These are phyloP conservation scores for Globodera rostochiensis DNA, from an alignment of 1,140 invertebrate genomes.

Conservation along the genomic window DNA sequence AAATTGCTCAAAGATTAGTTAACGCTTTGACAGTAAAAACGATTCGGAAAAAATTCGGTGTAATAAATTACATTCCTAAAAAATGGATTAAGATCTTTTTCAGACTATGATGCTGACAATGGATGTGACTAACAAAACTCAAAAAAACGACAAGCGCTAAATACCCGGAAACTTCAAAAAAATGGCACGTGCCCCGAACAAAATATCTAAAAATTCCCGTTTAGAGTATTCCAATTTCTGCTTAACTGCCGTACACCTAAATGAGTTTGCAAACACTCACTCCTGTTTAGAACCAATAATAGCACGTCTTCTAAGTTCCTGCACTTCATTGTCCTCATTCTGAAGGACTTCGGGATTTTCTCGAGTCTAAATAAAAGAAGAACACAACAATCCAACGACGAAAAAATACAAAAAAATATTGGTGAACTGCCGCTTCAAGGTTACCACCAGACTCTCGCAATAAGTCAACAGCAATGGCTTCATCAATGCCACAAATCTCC, in stretches of 20 bases:
- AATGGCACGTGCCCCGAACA: too few relatives aligned
- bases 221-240: too few relatives aligned
- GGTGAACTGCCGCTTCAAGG: constrained; percentile 34
- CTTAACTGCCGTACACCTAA: too few relatives aligned
- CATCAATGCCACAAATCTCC: constrained; percentile 38
- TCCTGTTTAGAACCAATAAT: neutral
- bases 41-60: too few relatives aligned
- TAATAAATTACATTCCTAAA: too few relatives aligned
- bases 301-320: neutral
- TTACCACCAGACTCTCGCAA: constrained; percentile 28
- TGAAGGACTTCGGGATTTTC: constrained; percentile 19
- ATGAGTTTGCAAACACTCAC: neutral
- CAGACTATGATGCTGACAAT: too few relatives aligned
- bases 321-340: constrained; percentile 17
- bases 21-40: neutral
- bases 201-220: too few relatives aligned
- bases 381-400: neutral
- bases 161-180: too few relatives aligned
- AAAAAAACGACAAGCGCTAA: neutral
- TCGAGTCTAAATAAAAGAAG: constrained; percentile 10
- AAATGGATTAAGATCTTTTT: too few relatives aligned
- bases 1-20: neutral
- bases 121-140: too few relatives aligned
- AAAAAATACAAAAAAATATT: constrained; percentile 27
- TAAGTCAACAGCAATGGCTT: constrained; percentile 4